Percentiles rank a stretch among this genome's conserved stretches.
phyloP scores from a whole-genome alignment of 2,113 vertebrate species.

The Lepidothrix coronata region DNA sequence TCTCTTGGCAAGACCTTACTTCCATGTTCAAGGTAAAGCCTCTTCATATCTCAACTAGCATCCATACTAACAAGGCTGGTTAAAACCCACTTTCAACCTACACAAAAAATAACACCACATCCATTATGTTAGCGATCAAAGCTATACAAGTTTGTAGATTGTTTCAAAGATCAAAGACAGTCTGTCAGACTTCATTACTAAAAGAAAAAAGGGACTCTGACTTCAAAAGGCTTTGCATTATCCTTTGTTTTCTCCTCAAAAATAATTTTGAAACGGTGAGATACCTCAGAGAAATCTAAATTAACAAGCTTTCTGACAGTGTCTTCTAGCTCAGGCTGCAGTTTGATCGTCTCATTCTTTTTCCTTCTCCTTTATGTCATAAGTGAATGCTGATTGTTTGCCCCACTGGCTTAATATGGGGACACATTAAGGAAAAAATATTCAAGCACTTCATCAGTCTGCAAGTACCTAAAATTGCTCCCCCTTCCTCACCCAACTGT shows the following conservation, averaged over 20 bases:
- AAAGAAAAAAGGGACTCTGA: slow-evolving; percentile 23
- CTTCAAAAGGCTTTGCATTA: slow-evolving; percentile 38
- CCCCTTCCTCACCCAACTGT: rapidly evolving
- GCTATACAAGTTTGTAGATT: slow-evolving; percentile 41
- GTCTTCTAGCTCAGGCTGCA: not conserved
- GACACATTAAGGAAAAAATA: not conserved
- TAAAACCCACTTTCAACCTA: slow-evolving; percentile 32
- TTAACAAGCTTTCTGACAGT: not conserved
- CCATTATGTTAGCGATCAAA: slow-evolving; percentile 60
- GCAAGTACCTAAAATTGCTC: not conserved
- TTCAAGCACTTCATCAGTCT: not conserved
- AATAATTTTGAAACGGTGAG: slow-evolving; percentile 1
- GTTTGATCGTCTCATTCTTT: not conserved
- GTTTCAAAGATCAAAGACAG: slow-evolving; percentile 60
- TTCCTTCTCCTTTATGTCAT: not conserved
- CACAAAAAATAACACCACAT: slow-evolving; percentile 52
- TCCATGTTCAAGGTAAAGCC: not conserved
- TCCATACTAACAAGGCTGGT: not conserved
- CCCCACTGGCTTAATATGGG: not conserved
- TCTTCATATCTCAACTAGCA: slow-evolving; percentile 52
- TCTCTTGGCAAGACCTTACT: not conserved
- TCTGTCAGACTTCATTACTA: slow-evolving; percentile 33
- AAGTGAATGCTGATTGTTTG: not conserved
- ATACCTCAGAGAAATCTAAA: slow-evolving; percentile 14
- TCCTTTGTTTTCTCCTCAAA: slow-evolving; percentile 37